phyloP scores from a whole-genome alignment of 2,888 invertebrate species.

The Lasioglossum zephyrum region DNA sequence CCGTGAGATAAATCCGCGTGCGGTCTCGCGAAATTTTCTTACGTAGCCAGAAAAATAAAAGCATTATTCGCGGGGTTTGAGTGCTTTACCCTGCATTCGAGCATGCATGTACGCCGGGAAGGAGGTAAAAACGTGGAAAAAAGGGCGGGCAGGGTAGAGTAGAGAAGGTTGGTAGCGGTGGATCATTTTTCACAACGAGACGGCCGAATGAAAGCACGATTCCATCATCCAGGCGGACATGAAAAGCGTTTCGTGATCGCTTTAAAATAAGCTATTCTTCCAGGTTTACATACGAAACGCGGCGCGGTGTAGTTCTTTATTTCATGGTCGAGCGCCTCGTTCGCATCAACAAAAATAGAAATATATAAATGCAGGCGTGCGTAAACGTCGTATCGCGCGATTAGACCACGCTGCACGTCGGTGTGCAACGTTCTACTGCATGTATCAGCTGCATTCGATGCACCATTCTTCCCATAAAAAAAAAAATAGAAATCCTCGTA shows the following conservation, averaged over 20 bases:
- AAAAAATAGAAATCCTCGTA: not conserved
- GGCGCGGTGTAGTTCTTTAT: constrained; percentile 69
- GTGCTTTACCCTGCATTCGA: constrained; percentile 11
- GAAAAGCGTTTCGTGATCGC: constrained; percentile 81
- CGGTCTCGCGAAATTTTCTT: not conserved
- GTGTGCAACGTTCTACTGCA: not conserved
- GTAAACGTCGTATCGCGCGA: constrained; percentile 5
- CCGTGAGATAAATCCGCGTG: not conserved
- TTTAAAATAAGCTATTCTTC: constrained; percentile 82
- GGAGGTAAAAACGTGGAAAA: constrained; percentile 15
- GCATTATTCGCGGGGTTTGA: not conserved
- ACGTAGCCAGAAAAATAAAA: not conserved
- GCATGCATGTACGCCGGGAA: constrained; percentile 26
- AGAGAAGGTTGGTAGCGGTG: constrained; percentile 46
- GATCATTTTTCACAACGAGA: constrained; percentile 75
- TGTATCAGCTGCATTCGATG: constrained; percentile 30
- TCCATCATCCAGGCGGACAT: constrained; percentile 77
- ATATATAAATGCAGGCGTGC: constrained; percentile 10
- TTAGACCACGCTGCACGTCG: not conserved
- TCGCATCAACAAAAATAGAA: constrained; percentile 11
- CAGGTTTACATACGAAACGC: constrained; percentile 78
- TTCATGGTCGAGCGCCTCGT: constrained; percentile 71
- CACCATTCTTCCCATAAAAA: constrained; percentile 5
- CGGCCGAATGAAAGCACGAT: constrained; percentile 77
- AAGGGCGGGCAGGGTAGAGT: not conserved